Evolutionary conservation across 2,888 invertebrate genomes (phyloP), one percentile per base, ranked within the genome.

Genomic region (Globia sparganii): DNA sequence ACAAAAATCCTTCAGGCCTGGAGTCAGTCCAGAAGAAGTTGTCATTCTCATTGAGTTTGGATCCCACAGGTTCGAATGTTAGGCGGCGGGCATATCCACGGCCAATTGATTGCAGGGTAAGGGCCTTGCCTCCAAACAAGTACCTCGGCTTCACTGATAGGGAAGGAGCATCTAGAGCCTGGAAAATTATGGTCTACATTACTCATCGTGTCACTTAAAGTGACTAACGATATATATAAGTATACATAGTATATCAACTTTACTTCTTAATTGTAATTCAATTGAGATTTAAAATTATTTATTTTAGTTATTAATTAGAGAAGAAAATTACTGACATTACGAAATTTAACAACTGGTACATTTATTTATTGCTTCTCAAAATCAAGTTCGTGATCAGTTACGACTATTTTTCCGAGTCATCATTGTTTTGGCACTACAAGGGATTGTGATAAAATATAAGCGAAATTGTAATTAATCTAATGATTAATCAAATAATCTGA

Each of bases 21-120:
- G 98, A 98, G 94, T 98, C 98, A 40, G 98, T 97, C 98, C 98
- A 98, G 95, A 98, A 98, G 93, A 97, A 98, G 91, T 98, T 98
- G 69, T 97, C 96, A 92, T 98, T 98, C 82, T 97, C 96, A 94
- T 98, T 98, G 64, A 97, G 96, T 59, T 97, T 96, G 53, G 97
- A 97, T 65, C 96, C 95, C 75, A 97, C 95, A 2, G 98, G 97
- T 89, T 97, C 97, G 94, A 98, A 98, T 3, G 98, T 98, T 81
- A 98, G 96, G 65, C 98, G 97, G 79, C 98, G 97, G 11, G 98
- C 97, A 91, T 98, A 98, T 15, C 98, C 98, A 89, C 98, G 97
- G 0, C 98, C 98, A 87, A 98, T 97, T 46, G 97, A 97, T 86
- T 97, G 97, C 75, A 98, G 96, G 13, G 97, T 97, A 72, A 98